These are phyloP conservation scores for Liolophura sinensis DNA, from an alignment of 1,140 invertebrate species.

Conservation along the genomic window DNA sequence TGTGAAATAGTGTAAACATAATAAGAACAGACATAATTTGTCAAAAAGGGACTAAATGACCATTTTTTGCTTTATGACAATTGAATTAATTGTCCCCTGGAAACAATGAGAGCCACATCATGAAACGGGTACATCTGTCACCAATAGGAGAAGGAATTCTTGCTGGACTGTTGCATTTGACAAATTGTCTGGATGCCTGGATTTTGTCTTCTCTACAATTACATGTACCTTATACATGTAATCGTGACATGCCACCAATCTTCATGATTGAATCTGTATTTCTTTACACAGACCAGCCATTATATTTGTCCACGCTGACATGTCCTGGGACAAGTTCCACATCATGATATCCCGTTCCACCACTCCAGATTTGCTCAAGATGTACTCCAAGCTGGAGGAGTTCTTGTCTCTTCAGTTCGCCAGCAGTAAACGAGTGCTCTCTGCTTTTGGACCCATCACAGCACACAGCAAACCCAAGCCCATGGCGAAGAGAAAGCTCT, in stretches of 20 bases:
- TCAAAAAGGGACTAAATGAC: too few relatives aligned
- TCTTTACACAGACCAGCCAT: constrained; percentile 72
- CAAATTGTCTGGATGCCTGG: constrained; percentile 2
- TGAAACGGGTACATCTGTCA: too few relatives aligned
- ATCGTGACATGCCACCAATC: neutral
- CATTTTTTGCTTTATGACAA: too few relatives aligned
- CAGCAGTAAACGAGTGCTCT: constrained; percentile 52
- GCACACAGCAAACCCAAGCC: constrained; percentile 7
- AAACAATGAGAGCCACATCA: too few relatives aligned
- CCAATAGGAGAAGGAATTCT: too few relatives aligned
- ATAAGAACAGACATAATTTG: too few relatives aligned
- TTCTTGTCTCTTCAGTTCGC: constrained; percentile 73
- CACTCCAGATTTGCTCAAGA: constrained; percentile 93
- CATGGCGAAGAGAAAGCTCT: constrained; percentile 3
- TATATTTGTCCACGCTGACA: constrained; percentile 90
- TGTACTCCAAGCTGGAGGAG: constrained; percentile 94
- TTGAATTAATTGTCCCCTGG: too few relatives aligned
- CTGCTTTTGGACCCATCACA: constrained; percentile 40
- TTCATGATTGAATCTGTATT: constrained; percentile 4
- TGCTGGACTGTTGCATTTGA: too few relatives aligned
- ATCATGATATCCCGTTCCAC: constrained; percentile 95
- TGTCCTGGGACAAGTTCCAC: constrained; percentile 93
- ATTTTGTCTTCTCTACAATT: neutral
- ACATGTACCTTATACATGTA: neutral
- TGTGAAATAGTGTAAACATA: too few relatives aligned